phyloP scores from a whole-genome alignment of 2,797 vertebrate genomes.

The Gymnocypris eckloni region DNA sequence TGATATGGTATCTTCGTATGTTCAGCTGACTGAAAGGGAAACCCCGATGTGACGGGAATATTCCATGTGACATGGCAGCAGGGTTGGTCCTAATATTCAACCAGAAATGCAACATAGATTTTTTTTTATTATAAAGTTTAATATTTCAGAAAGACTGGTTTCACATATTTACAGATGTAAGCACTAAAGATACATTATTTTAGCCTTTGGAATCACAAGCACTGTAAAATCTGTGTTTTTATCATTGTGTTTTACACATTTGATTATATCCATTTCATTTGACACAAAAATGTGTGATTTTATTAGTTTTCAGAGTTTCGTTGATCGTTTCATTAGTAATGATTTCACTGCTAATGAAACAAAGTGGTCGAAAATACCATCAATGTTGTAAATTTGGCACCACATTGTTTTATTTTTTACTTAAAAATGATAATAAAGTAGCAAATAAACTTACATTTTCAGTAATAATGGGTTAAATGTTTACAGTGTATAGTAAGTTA shows the following conservation, averaged over 20 bases:
- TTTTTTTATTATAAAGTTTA: neutral
- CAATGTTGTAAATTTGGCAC: neutral
- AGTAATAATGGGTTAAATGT: neutral
- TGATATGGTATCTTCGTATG: constrained; percentile 65
- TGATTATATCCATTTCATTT: neutral
- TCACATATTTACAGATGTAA: neutral
- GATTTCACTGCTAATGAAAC: neutral
- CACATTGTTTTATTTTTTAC: neutral
- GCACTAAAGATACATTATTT: neutral
- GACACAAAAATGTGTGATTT: neutral
- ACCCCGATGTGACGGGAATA: constrained; percentile 74
- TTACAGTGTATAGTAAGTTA: neutral
- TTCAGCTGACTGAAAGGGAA: constrained; percentile 77
- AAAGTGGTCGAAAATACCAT: neutral
- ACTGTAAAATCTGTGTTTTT: neutral
- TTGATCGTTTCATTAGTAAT: neutral
- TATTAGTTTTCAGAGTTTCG: neutral
- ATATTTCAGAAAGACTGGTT: neutral
- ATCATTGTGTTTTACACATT: neutral
- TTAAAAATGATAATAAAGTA: neutral
- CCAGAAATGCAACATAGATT: neutral
- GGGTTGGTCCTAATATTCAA: constrained; percentile 5
- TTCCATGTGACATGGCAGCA: constrained; percentile 60
- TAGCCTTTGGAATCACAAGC: neutral
- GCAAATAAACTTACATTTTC: too few relatives aligned